Evolutionary conservation across 2,888 invertebrate genomes (phyloP).

Genomic region (Sinhomidia bicolor): DNA sequence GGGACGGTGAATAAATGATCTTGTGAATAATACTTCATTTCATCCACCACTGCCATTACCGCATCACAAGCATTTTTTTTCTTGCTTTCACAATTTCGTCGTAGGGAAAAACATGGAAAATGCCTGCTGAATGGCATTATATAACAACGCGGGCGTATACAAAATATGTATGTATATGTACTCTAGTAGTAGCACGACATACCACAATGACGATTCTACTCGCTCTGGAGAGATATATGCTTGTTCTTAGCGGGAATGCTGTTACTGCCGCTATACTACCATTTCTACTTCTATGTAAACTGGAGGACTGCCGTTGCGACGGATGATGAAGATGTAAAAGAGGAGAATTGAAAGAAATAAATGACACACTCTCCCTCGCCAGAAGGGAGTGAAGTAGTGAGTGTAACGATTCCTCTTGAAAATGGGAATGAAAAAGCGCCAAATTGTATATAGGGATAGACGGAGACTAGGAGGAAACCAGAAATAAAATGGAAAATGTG

Average conservation of each 20-base stretch:
- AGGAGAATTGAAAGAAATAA: conserved; percentile 53
- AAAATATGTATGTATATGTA: neutral
- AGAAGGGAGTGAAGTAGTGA: neutral
- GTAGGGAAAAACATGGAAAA: conserved; percentile 8
- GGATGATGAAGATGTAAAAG: conserved; percentile 39
- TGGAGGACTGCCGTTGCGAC: neutral
- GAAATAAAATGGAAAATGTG: conserved; percentile 19
- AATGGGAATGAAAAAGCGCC: neutral
- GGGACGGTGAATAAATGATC: conserved; percentile 16
- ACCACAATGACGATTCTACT: neutral
- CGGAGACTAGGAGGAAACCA: neutral
- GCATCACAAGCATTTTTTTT: neutral
- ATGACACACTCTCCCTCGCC: conserved; percentile 17
- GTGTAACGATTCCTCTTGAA: neutral
- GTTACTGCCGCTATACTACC: too few species aligned
- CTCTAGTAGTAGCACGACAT: too few species aligned
- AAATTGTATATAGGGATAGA: neutral
- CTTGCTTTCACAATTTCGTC: neutral
- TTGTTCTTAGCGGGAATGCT: neutral
- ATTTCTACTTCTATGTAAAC: too few species aligned
- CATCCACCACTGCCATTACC: conserved; percentile 20
- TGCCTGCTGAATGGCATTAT: neutral
- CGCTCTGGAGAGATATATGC: neutral
- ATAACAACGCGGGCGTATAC: neutral
- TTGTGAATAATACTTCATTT: conserved; percentile 49